Conservation (phyloP, 2,113 vertebrate species). For the Lasiurus cinereus region DNA sequence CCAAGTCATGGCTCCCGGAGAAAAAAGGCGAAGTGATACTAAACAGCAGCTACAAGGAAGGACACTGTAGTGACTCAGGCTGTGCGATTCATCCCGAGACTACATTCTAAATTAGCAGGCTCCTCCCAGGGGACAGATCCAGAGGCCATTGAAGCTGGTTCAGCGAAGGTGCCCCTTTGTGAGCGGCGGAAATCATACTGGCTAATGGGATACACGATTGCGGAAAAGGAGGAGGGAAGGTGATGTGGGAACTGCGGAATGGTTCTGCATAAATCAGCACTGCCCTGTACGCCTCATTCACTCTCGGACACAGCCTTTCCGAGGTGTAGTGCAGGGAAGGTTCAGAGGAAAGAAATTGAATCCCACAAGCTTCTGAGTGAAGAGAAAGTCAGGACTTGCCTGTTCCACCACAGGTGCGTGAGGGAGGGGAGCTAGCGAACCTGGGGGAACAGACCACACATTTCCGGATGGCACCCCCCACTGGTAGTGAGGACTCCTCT, state of each 20-base stretch:
- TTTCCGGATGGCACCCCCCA: neutral
- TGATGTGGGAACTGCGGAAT: neutral
- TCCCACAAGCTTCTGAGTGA: neutral
- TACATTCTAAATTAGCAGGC: conserved; percentile 76
- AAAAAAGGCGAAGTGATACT: conserved; percentile 56
- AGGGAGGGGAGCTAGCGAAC: neutral
- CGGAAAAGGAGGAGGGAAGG: conserved; percentile 67
- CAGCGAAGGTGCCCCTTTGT: conserved; percentile 74
- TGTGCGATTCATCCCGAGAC: conserved; percentile 39
- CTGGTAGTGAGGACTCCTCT: fast-evolving
- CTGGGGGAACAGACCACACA: fast-evolving
- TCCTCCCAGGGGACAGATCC: conserved; percentile 71
- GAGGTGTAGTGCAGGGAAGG: neutral
- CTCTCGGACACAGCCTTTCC: conserved; percentile 60
- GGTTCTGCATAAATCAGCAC: conserved; percentile 66
- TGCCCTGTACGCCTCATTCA: conserved; percentile 65
- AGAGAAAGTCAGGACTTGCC: neutral
- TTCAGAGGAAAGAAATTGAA: neutral
- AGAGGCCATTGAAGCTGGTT: conserved; percentile 64
- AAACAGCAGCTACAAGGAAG: conserved; percentile 52
- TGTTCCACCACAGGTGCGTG: neutral
- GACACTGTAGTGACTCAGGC: neutral
- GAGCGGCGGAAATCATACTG: conserved; percentile 75
- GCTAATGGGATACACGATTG: conserved; percentile 67
- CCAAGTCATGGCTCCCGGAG: conserved; percentile 15